A percentile compares a stretch with the other conserved stretches of the same genome.
These are phyloP conservation scores for Leptopilina clavipes DNA, from an alignment of 1,140 invertebrate species.

Conservation along the genomic window DNA sequence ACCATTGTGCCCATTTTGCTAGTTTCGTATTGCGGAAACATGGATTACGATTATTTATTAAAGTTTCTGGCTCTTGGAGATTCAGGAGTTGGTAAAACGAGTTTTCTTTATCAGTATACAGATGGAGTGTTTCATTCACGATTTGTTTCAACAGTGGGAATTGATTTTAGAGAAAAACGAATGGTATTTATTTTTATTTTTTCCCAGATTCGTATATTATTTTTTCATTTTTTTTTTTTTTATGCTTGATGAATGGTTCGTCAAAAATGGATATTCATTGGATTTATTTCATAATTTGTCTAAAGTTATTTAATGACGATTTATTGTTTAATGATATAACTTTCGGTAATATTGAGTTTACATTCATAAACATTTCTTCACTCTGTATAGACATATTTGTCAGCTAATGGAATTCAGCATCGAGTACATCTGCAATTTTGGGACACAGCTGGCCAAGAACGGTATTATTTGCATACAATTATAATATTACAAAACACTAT, in stretches of 20 bases:
- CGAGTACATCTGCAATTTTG: conserved; percentile 94
- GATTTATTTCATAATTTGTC: too few species aligned
- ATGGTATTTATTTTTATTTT: conserved; percentile 80
- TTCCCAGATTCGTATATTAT: background rate
- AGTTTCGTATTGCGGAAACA: conserved; percentile 49
- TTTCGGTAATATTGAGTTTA: background rate
- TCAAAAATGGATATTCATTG: too few species aligned
- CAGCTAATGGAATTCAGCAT: conserved; percentile 84
- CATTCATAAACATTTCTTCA: conserved; percentile 14
- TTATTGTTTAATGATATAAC: too few species aligned
- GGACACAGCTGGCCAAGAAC: conserved; percentile 97
- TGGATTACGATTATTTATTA: conserved; percentile 97
- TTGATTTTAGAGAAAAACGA: conserved; percentile 97
- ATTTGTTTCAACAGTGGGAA: conserved; percentile 98
- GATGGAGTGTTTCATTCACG: conserved; percentile 93
- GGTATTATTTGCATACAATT: conserved; percentile 71
- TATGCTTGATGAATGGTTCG: too few species aligned
- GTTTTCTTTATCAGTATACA: conserved; percentile 95
- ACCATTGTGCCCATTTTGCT: background rate
- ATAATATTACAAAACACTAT: conserved; percentile 5
- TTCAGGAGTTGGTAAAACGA: conserved; percentile 95
- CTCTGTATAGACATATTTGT: conserved; percentile 82
- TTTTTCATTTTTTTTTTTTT: background rate
- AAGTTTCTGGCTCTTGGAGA: conserved; percentile 96
- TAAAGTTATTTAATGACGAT: too few species aligned